phyloP scores from a whole-genome alignment of 2,797 vertebrate species.

The Eremophila alpestris region DNA sequence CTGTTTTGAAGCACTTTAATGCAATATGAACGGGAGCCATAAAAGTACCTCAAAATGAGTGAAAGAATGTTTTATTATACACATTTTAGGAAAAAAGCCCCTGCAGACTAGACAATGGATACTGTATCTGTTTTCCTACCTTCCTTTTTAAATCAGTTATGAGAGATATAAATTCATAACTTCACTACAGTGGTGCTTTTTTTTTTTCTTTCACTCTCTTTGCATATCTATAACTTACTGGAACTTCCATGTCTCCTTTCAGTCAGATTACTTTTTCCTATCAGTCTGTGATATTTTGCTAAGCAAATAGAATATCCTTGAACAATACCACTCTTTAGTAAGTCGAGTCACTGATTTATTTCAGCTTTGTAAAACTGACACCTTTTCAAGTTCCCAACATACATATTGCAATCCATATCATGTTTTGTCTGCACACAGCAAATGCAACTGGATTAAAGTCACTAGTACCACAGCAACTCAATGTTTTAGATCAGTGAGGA shows the following conservation, averaged over 20 bases:
- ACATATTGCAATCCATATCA: not conserved
- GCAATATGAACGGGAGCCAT: not conserved
- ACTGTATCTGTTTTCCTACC: not conserved
- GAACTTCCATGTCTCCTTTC: not conserved
- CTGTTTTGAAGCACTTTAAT: slow-evolving; percentile 7
- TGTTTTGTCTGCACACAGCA: not conserved
- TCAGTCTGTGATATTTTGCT: not conserved
- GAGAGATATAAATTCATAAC: not conserved
- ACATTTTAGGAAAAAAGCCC: not conserved
- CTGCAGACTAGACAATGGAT: not conserved
- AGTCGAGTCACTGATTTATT: not conserved
- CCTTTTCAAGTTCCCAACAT: not conserved
- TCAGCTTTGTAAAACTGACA: not conserved
- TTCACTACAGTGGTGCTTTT: not conserved
- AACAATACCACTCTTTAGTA: not conserved
- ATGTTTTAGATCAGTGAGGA: not conserved
- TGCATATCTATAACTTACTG: not conserved
- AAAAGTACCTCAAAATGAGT: not conserved
- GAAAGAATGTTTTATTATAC: not conserved
- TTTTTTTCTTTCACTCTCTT: not conserved
- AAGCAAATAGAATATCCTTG: not conserved
- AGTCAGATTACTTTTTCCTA: not conserved
- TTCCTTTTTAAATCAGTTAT: not conserved
- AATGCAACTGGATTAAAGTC: not conserved
- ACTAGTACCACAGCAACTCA: not conserved